phyloP scores from a whole-genome alignment of 2,888 invertebrate genomes.

The Cataglyphis livida region DNA sequence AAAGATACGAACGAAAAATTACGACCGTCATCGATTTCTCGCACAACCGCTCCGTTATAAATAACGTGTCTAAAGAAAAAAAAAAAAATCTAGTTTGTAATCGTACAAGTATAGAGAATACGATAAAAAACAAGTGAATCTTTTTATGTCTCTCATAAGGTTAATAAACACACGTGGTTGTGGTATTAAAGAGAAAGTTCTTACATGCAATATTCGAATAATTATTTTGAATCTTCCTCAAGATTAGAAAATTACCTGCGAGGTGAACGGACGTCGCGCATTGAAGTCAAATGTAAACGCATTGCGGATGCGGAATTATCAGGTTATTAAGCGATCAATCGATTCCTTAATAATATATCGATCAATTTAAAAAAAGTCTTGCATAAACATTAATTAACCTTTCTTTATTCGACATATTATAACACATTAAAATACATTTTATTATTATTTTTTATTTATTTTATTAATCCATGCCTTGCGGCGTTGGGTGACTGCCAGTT shows the following conservation, averaged over 20 bases:
- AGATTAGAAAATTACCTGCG: constrained; percentile 47
- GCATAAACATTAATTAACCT: neutral
- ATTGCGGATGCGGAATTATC: constrained; percentile 40
- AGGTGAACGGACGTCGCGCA: constrained; percentile 23
- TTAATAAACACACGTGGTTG: constrained; percentile 21
- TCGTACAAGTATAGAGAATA: neutral
- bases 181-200: constrained; percentile 44
- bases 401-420: neutral
- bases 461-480: too few species aligned
- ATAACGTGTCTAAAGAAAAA: neutral
- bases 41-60: neutral
- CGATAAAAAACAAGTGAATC: neutral
- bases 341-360: neutral
- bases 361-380: neutral
- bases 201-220: constrained; percentile 25
- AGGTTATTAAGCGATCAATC: constrained; percentile 34
- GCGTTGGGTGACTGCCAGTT: too few species aligned
- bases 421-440: too few species aligned
- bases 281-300: constrained; percentile 47
- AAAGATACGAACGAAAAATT: constrained; percentile 7
- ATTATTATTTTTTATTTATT: too few species aligned
- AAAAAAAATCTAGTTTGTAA: neutral
- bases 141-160: neutral
- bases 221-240: constrained; percentile 51
- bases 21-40: neutral